Percentiles rank a stretch among this genome's conserved stretches.
Evolutionary conservation across 2,113 vertebrate species (phyloP).

Genomic region (Misgurnus anguillicaudatus): DNA sequence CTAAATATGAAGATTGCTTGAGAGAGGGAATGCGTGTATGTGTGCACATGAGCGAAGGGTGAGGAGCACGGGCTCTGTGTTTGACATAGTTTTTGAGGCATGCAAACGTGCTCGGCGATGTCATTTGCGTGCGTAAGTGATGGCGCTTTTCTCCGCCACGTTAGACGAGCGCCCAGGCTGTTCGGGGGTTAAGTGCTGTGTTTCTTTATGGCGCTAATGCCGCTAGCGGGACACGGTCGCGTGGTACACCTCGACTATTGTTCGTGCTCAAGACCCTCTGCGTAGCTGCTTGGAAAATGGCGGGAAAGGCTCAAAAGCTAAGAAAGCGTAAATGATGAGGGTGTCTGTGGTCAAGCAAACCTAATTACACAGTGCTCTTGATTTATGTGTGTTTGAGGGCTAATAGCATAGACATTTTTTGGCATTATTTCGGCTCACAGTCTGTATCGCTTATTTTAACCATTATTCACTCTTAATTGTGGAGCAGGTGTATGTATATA

Average conservation of each 20-base stretch:
- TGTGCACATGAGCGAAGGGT: conserved; percentile 18
- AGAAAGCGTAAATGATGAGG: conserved; percentile 40
- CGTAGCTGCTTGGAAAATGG: conserved; percentile 27
- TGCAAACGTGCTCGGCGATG: conserved; percentile 9
- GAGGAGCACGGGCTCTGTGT: conserved; percentile 18
- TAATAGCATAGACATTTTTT: conserved; percentile 26
- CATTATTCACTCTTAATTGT: not conserved
- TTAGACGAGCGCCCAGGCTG: conserved; percentile 65
- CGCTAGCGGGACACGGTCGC: not conserved
- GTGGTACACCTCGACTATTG: conserved; percentile 4
- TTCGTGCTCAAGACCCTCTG: conserved; percentile 24
- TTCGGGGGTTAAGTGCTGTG: conserved; percentile 69
- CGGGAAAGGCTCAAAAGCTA: conserved; percentile 10
- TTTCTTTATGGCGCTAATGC: conserved; percentile 22
- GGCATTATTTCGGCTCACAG: not conserved
- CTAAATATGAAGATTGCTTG: conserved; percentile 67
- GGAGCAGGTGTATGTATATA: too few relatives aligned
- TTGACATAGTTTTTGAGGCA: conserved; percentile 39
- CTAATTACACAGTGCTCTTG: conserved; percentile 28
- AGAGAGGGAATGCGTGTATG: conserved; percentile 35
- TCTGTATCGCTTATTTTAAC: not conserved
- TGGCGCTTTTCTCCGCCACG: conserved; percentile 54
- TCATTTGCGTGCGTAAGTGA: conserved; percentile 40
- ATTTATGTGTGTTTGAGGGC: not conserved
- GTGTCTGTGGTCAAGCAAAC: conserved; percentile 12